Base-by-base conservation (phyloP, 2,797 vertebrate genomes). In the Hoplostethus mediterraneus region DNA sequence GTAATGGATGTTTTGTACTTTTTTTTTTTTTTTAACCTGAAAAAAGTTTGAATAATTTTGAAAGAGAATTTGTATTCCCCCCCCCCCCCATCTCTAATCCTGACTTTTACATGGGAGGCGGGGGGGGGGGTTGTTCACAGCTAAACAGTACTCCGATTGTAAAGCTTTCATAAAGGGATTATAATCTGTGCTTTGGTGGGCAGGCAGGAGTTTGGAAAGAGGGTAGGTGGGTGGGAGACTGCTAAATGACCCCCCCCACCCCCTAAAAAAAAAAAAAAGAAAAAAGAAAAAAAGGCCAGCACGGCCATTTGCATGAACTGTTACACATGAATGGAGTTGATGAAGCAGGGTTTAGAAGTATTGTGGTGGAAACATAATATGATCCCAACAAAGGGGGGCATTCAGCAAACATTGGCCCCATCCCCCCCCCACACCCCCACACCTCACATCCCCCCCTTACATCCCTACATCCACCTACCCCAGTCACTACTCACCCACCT, bases 301-400 rank as follows among this genome's bases (percentile, higher is more conserved):
- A 83, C 62, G 77, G 75, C 77, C 88, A 95, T 95, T 95, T 95
- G 93, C 95, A 95, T 95, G 91, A 93, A 94, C 92, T 95, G 92
- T 95, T 94, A 83, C 91, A 93, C 87, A 89, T 95, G 93, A 95
- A 95, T 94, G 93, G 93, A 92, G 92, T 90, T 94, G 94, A 95
- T 95, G 94, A 93, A 90, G 94, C 92, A 91, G 90, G 90, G 90
- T 90, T 90, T 90, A 86, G 90, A 84, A 92, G 94, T 94, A 94
- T 94, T 95, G 94, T 95, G 91, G 89, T 93, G 90, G 91, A 93
- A 95, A 94, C 93, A 94, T 94, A 94, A 94, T 94, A 94, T 94
- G 90, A 93, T 90, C 86, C 81, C 84, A 93, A 95, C 94, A 95
- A 95, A 95, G 92, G 81, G 79, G 75, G 69, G 87, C 91, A 93